Conservation (phyloP, 1,140 invertebrate species). For the Sesamia nonagrioides region DNA sequence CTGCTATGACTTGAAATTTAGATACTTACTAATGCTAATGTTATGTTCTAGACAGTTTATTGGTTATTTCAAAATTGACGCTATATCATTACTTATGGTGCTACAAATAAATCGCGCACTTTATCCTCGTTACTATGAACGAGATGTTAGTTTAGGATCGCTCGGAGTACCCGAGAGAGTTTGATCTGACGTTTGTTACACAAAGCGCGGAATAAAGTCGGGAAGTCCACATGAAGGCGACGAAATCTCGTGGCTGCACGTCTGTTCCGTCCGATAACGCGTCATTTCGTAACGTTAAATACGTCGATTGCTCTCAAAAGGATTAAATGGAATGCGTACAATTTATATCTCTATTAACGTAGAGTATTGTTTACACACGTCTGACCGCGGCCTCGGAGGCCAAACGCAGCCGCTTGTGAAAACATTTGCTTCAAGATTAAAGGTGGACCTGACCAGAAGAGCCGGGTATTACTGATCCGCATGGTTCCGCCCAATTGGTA, state of each 20-base stretch:
- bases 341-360: constrained; percentile 86
- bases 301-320: constrained; percentile 76
- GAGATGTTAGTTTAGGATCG: constrained; percentile 62
- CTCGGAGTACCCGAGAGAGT: constrained; percentile 57
- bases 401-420: constrained; percentile 76
- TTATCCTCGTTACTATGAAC: constrained; percentile 9
- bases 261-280: constrained; percentile 70
- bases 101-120: constrained; percentile 22
- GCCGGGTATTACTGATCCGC: constrained; percentile 63
- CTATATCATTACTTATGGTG: constrained; percentile 61
- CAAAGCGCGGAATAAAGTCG: constrained; percentile 55
- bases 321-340: constrained; percentile 80
- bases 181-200: constrained; percentile 66
- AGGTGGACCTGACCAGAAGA: constrained; percentile 69
- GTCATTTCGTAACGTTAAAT: constrained; percentile 67
- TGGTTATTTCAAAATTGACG: constrained; percentile 62
- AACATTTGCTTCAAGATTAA: constrained; percentile 81
- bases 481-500: constrained; percentile 49
- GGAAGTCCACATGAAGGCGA: constrained; percentile 58
- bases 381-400: constrained; percentile 72
- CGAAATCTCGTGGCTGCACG: constrained; percentile 51
- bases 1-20: constrained; percentile 69
- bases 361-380: constrained; percentile 82
- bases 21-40: constrained; percentile 70
- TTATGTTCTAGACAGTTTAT: constrained; percentile 73